Base-by-base conservation (phyloP, 2,113 vertebrate species). In the Elachura formosa region DNA sequence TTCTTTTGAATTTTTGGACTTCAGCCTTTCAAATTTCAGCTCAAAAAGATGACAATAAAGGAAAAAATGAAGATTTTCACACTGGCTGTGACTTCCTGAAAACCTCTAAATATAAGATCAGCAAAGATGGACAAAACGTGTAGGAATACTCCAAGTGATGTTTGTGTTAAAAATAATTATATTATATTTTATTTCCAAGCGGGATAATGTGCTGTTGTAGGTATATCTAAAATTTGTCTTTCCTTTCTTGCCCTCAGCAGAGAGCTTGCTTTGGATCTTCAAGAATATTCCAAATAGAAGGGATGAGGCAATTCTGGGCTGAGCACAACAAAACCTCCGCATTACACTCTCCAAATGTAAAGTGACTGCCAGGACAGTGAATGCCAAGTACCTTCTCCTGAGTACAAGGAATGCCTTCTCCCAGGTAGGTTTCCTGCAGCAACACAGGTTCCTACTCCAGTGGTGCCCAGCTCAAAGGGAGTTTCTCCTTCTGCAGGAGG, bases 251-350 rank as follows among this genome's bases (percentile, higher is more conserved):
- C 71, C 33, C 52, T 83, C 63, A 75, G 45, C 45, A 55, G 28
- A 67, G 29, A 79, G 22, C 23, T 79, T 49, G n/a, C 14, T 92
- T 67, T 71, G 56, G 23, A 51, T 2, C 2, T 67, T 87, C 52
- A 58, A 46, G 51, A 0, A 33, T 20, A 20, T 41, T 63, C 8
- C 48, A 59, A 51, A 77, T 18, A 75, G 48, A 79, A 6, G 3
- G 5, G 13, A 19, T 13, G 33, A 58, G 55, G 45, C 28, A 26
- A 34, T 6, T 92, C 56, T 48, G 49, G 20, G 66, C 9, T 3
- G 3, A 15, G 48, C 29, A n/a, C 0, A 0, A 64, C 49, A 64
- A 87, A 40, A 14, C 4, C 21, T 58, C 41, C 1, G 0, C 33
- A 54, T 49, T 43, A n/a, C 9, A 13, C n/a, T 48, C 49, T 49